Conservation (phyloP, 2,113 vertebrate species). For the Rhea pennata region DNA sequence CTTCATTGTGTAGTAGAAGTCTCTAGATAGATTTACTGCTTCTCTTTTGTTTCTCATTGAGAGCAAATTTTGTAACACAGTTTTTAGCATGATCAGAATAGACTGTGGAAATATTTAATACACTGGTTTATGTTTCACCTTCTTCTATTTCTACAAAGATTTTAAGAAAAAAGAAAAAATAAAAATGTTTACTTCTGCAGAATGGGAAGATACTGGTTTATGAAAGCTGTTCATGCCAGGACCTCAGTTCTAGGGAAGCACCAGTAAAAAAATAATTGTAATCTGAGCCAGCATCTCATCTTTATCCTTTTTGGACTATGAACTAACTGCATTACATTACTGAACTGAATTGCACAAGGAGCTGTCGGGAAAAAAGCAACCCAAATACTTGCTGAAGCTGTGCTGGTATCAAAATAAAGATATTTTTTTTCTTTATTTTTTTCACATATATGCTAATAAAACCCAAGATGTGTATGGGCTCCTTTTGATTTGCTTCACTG, state of each 20-base stretch:
- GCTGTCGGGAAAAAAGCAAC: not conserved
- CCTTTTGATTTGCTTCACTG: not conserved
- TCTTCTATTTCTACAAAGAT: not conserved
- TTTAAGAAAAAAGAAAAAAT: not conserved
- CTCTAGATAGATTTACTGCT: not conserved
- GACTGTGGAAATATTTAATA: not conserved
- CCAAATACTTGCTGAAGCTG: not conserved
- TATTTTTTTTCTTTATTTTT: not conserved
- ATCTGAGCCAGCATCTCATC: not conserved
- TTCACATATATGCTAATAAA: not conserved
- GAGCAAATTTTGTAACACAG: not conserved
- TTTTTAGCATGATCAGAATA: not conserved
- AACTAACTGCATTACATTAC: not conserved
- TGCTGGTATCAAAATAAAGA: not conserved
- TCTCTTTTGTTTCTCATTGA: not conserved
- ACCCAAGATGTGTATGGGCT: not conserved
- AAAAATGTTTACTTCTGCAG: not conserved
- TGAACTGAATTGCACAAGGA: not conserved
- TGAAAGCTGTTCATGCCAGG: not conserved
- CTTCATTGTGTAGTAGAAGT: not conserved
- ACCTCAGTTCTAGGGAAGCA: not conserved
- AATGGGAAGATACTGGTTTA: not conserved
- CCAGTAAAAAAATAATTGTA: not conserved
- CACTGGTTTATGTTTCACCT: not conserved
- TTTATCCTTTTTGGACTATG: constrained; percentile 3